Evolutionary conservation across 1,140 invertebrate species (phyloP), one percentile per base, ranked within the genome.

Genomic region (Hormaphis cornu): DNA sequence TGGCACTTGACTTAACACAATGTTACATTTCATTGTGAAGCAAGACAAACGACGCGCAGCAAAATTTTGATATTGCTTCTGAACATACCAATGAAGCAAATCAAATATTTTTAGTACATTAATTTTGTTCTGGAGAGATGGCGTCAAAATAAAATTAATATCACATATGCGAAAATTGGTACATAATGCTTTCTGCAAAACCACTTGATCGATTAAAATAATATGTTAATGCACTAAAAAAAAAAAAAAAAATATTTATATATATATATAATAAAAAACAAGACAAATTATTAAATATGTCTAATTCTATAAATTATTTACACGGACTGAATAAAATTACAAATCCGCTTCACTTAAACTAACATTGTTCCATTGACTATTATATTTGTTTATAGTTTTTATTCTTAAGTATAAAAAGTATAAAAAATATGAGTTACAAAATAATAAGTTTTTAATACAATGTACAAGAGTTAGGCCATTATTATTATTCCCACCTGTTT

Each of bases 151-250:
- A 50, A 44, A 48, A 66, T 66, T 66, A 66, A 66, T 66, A 66
- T 66, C 61, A 66, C 61, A 66, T 48, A 66, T 22, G 44, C 26
- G 33, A 66, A 66, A 61, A 66, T 30, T 26, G 28, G 61, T 48
- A 66, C 14, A 46, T 66, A 66, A 66, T 48, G 44, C 61, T 30
- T 66, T 66, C 61, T 66, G 61, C 61, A 66, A 66, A 48, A 66
- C 61, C 61, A 66, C 61, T 66, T 66, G 44, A 63, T 63, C 59
- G 42, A 66, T 66, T 66, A 66, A 66, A 66, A 46, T 46, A 66
- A 48, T 66, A 48, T 66, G 61, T 66, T 66, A 66, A 66, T 66
- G 7, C 18, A 33, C 61, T 66, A 66, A 30, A 48, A 66, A 66
- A 63, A 66, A 66, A 40, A 44, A 54, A 54, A 33, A 33, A 54